These are phyloP conservation scores for Tinea trinotella DNA, from an alignment of 2,888 invertebrate genomes.

Conservation along the genomic window DNA sequence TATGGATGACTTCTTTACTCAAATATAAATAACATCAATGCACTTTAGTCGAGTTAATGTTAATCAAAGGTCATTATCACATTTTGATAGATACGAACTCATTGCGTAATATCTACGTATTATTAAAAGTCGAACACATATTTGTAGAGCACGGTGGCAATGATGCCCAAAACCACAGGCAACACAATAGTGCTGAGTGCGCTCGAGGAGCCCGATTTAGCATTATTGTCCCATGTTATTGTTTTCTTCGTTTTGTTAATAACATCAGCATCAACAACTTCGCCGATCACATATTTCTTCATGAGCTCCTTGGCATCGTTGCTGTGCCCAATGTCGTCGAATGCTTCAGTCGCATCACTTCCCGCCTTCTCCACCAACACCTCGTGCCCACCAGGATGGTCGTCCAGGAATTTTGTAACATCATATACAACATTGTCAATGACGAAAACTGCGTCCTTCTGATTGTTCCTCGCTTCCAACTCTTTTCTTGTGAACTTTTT, in stretches of 20 bases:
- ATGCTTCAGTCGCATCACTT: conserved; percentile 93
- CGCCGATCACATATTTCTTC: conserved; percentile 89
- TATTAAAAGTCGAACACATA: conserved; percentile 57
- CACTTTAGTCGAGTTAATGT: neutral
- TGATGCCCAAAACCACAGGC: conserved; percentile 74
- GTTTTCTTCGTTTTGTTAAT: conserved; percentile 38
- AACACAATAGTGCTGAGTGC: conserved; percentile 73
- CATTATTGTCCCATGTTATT: conserved; percentile 32
- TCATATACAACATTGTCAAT: conserved; percentile 57
- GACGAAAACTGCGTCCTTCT: conserved; percentile 39
- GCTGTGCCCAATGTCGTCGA: conserved; percentile 98
- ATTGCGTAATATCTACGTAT: neutral
- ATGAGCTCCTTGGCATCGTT: conserved; percentile 95
- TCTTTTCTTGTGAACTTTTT: conserved; percentile 47
- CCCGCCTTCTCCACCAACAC: conserved; percentile 90
- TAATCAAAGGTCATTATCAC: conserved; percentile 4
- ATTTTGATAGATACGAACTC: neutral
- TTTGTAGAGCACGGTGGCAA: conserved; percentile 75
- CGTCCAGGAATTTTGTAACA: conserved; percentile 51
- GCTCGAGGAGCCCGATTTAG: conserved; percentile 21
- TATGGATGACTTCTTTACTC: neutral
- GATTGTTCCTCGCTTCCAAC: conserved; percentile 33
- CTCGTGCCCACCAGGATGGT: conserved; percentile 98
- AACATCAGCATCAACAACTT: conserved; percentile 77
- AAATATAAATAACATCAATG: neutral